A percentile compares a stretch with the other conserved stretches of the same genome.
Conservation (phyloP, 2,888 invertebrate genomes). For the Yponomeuta malinellus region DNA sequence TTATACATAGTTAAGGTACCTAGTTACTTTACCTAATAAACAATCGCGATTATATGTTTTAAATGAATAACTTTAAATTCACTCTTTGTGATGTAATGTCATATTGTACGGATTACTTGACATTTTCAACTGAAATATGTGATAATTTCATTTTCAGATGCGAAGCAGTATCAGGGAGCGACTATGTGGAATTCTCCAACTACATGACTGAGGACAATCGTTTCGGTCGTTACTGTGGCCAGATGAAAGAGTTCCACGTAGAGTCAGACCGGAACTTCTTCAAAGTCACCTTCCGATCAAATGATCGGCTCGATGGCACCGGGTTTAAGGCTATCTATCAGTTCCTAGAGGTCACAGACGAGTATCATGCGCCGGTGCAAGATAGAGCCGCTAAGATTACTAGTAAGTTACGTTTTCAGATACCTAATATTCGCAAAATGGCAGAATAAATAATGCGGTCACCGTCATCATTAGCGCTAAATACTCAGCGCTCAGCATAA, state of each 20-base stretch:
- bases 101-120: no score
- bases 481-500: no score
- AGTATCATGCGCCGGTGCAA: conserved; percentile 59
- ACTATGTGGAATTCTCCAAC: conserved; percentile 97
- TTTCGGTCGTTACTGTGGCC: conserved; percentile 92
- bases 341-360: conserved; percentile 84
- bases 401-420: conserved; percentile 38
- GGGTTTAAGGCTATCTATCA: conserved; percentile 96
- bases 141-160: conserved; percentile 79
- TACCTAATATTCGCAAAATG: no score
- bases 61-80: no score
- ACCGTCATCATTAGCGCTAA: no score
- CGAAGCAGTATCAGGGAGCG: conserved; percentile 92
- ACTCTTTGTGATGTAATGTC: no score
- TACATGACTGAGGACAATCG: conserved; percentile 93
- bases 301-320: conserved; percentile 93
- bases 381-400: conserved; percentile 51
- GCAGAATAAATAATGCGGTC: no score
- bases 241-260: conserved; percentile 85
- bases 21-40: no score
- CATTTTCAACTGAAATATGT: neutral
- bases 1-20: no score
- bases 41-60: no score
- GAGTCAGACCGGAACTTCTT: conserved; percentile 95
- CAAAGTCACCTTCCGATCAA: conserved; percentile 94